A percentile compares a stretch with the other conserved stretches of the same genome.
Conservation (phyloP, 2,888 invertebrate species). For the Halocaridina rubra region DNA sequence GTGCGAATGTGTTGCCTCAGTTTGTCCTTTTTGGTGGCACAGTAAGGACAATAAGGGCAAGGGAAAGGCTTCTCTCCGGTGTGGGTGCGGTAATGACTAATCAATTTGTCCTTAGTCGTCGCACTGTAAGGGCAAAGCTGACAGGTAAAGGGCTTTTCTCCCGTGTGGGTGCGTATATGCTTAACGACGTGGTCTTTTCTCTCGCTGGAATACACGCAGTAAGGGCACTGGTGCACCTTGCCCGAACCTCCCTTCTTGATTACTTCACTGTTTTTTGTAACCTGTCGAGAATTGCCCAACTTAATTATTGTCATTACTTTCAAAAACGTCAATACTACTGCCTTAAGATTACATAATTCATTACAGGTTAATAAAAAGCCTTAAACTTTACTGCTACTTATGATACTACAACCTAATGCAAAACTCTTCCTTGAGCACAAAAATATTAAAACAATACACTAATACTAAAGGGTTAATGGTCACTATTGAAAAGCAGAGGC, state of each 20-base stretch:
- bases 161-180: conserved; percentile 49
- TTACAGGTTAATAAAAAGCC: neutral
- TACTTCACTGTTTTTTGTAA: conserved; percentile 25
- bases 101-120: conserved; percentile 48
- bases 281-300: conserved; percentile 29
- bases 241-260: conserved; percentile 23
- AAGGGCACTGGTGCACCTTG: conserved; percentile 55
- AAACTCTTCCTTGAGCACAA: too few relatives aligned
- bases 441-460: too few relatives aligned
- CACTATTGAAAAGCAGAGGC: too few relatives aligned
- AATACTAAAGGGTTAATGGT: too few relatives aligned
- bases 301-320: conserved; percentile 29
- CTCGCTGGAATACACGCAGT: conserved; percentile 54
- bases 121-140: conserved; percentile 42
- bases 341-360: conserved; percentile 12
- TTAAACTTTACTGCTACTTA: too few relatives aligned
- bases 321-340: conserved; percentile 27
- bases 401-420: too few relatives aligned
- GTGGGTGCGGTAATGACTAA: conserved; percentile 29
- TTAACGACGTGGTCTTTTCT: conserved; percentile 53
- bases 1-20: conserved; percentile 24
- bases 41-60: conserved; percentile 19
- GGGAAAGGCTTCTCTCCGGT: conserved; percentile 28
- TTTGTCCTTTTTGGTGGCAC: conserved; percentile 28
- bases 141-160: conserved; percentile 47